Conservation (phyloP, 2,113 vertebrate species). For the Malurus cyaneus region DNA sequence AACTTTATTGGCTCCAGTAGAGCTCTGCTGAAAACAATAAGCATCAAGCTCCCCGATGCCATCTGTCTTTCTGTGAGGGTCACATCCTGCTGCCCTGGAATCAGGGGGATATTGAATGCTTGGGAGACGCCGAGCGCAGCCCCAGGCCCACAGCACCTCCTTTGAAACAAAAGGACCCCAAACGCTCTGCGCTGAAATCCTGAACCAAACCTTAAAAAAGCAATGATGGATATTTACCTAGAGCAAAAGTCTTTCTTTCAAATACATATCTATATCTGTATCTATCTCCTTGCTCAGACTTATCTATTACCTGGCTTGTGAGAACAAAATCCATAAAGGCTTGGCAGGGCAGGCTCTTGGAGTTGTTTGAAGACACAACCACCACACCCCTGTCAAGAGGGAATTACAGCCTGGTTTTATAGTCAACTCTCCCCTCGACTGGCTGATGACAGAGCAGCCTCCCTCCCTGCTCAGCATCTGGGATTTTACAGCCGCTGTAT, state of each 20-base stretch:
- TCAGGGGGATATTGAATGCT: not conserved
- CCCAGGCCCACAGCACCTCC: not conserved
- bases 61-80: not conserved
- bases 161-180: not conserved
- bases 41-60: not conserved
- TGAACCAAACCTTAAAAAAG: not conserved
- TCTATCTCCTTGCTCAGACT: not conserved
- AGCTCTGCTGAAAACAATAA: slow-evolving; percentile 41
- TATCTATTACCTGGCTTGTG: not conserved
- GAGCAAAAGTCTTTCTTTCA: slow-evolving; percentile 25
- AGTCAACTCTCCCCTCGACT: not conserved
- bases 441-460: not conserved
- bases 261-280: not conserved
- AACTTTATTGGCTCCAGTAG: slow-evolving; percentile 20
- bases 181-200: not conserved
- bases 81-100: not conserved
- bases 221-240: not conserved
- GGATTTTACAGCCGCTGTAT: slow-evolving; percentile 11
- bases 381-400: not conserved
- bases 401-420: not conserved
- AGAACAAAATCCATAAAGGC: slow-evolving; percentile 13
- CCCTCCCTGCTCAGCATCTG: slow-evolving; percentile 6
- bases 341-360: not conserved
- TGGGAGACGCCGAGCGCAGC: not conserved
- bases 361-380: slow-evolving; percentile 8